Evolutionary conservation across 2,888 invertebrate genomes (phyloP).

Genomic region (Ophion ventricosus): DNA sequence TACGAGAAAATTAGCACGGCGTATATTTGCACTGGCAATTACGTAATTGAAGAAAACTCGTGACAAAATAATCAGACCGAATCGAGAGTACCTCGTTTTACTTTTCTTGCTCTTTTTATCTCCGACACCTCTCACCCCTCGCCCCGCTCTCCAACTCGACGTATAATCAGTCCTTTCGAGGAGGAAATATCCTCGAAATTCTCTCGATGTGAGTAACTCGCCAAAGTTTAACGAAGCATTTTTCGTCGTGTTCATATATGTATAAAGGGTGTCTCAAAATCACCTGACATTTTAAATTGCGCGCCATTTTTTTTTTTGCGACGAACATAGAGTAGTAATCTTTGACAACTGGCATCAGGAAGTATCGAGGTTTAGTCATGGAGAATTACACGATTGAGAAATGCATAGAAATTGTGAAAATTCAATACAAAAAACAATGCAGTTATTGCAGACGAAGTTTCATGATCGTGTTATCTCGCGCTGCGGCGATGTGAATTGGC

Average conservation of each 20-base stretch:
- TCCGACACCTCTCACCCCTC: not conserved
- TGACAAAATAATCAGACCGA: slow-evolving; percentile 72
- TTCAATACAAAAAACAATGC: no score
- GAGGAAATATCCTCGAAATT: slow-evolving; percentile 67
- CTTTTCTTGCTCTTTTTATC: slow-evolving; percentile 7
- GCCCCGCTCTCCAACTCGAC: slow-evolving; percentile 59
- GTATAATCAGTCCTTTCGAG: slow-evolving; percentile 72
- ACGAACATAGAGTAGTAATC: no score
- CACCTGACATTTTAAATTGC: no score
- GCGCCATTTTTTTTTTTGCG: no score
- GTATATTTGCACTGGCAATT: not conserved
- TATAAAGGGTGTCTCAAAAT: no score
- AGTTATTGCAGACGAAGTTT: no score
- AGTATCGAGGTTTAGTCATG: no score
- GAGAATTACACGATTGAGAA: no score
- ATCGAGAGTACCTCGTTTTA: slow-evolving; percentile 57
- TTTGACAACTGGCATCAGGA: no score
- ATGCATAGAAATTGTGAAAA: no score
- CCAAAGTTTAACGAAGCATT: slow-evolving; percentile 67
- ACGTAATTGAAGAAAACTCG: slow-evolving; percentile 52
- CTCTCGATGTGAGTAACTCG: slow-evolving; percentile 57
- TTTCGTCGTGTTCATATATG: slow-evolving; percentile 66
- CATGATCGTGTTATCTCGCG: no score
- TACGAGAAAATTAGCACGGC: not conserved
- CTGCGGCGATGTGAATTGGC: no score